phyloP scores from a whole-genome alignment of 1,140 invertebrate species.

The Probaryconus sp. region DNA sequence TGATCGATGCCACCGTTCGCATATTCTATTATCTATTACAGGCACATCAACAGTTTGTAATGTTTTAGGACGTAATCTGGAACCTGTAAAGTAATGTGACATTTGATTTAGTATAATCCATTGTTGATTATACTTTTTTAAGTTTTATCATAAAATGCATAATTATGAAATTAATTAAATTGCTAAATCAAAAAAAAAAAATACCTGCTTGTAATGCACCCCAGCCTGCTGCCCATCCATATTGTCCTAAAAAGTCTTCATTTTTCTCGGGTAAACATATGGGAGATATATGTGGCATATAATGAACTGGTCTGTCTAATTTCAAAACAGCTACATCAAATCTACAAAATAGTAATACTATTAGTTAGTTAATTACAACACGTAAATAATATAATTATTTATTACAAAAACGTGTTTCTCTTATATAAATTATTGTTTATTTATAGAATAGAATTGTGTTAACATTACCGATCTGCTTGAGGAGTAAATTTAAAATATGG shows the following conservation, averaged over 20 bases:
- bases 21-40: constrained; percentile 91
- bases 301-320: constrained; percentile 91
- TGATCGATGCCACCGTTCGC: constrained; percentile 88
- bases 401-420: too few relatives aligned
- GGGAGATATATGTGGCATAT: constrained; percentile 94
- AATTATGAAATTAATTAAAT: too few relatives aligned
- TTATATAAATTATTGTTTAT: background rate
- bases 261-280: constrained; percentile 95
- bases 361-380: too few relatives aligned
- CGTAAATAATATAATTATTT: too few relatives aligned
- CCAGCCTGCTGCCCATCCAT: constrained; percentile 96
- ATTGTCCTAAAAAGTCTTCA: constrained; percentile 92
- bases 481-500: constrained; percentile 97
- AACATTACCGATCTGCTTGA: constrained; percentile 83
- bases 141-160: constrained; percentile 1
- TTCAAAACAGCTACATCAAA: constrained; percentile 95
- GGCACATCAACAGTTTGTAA: constrained; percentile 95
- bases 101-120: constrained; percentile 21
- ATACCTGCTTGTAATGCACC: constrained; percentile 89
- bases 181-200: constrained; percentile 8
- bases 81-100: too few relatives aligned
- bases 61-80: constrained; percentile 91
- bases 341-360: constrained; percentile 72
- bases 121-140: background rate
- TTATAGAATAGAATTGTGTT: background rate